Base-by-base conservation (phyloP, 37 sponge, comb jelly and placozoan genomes). In the Axinella damicornis region DNA sequence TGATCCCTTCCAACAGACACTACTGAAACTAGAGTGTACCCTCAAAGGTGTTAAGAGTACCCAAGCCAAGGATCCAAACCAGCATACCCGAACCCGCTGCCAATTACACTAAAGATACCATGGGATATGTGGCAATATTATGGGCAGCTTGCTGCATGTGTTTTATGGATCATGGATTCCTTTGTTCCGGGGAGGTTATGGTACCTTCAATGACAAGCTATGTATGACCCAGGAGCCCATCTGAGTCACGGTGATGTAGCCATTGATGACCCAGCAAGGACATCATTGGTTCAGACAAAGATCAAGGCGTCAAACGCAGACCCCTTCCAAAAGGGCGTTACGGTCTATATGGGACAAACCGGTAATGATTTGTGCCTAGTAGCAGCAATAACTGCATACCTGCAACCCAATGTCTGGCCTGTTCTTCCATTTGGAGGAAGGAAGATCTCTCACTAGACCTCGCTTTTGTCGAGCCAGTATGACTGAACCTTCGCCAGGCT, bases 101-200 rank as follows among this genome's bases (percentile, higher is more conserved):
- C 81, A 24, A 66, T 80, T 2, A 80, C 81, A 18, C 69, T 35
- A 9, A 27, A 27, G 21, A 80, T 80, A 14, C 55, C 40, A 27
- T 27, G 62, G 34, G 15, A 53, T 9, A 22, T 80, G 36, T 16
- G n/a, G 0, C 30, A 46, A 81, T 81, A 71, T 20, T 81, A 31
- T 81, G 82, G 71, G 82, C 82, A 20, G 82, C 82, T 35, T 25
- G 38, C 19, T 81, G 82, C 58, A 22, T 81, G 57, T 46, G 71
- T 55, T n/a, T n/a, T n/a, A n/a, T n/a, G n/a, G n/a, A n/a, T 22
- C 69, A 37, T 57, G 71, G 60, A 19, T 70, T 70, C 46, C 58
- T 81, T 20, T 71, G 40, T 20, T 69, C 57, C n/a, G 71, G 82
- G 25, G 71, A 81, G n/a, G n/a, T 81, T 14, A 55, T 33, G 33